Conservation (phyloP, 2,797 vertebrate species). For the Macrochelys suwanniensis region DNA sequence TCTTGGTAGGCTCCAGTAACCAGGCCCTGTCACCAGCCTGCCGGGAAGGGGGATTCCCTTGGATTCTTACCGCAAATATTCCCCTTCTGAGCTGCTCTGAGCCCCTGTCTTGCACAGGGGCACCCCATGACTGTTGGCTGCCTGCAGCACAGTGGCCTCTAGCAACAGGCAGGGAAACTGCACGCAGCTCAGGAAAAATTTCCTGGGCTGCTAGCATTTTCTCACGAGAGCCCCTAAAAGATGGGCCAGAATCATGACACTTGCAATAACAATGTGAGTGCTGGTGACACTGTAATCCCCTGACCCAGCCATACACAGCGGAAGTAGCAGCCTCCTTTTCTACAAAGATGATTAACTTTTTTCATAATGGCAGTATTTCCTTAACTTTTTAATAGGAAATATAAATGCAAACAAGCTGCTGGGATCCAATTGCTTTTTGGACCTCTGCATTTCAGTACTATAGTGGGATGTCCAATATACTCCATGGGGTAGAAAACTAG, state of each 20-base stretch:
- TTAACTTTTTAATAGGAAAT: background rate
- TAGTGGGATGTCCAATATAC: accelerated
- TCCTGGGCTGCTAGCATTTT: background rate
- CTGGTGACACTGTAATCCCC: background rate
- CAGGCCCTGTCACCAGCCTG: background rate
- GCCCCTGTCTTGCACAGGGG: background rate
- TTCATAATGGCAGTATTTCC: background rate
- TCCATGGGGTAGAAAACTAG: background rate
- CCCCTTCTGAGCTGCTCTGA: background rate
- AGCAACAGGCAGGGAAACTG: background rate
- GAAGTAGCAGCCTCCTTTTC: background rate
- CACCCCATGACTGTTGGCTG: background rate
- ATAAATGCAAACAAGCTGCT: background rate
- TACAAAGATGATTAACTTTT: background rate
- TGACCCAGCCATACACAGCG: background rate
- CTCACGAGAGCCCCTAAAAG: background rate
- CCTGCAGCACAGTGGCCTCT: background rate
- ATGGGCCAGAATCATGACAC: background rate
- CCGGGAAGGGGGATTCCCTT: background rate
- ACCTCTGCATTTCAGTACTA: background rate
- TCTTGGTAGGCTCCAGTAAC: background rate
- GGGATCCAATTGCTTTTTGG: background rate
- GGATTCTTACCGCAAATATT: background rate
- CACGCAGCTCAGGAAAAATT: background rate
- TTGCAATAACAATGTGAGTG: background rate